Evolutionary conservation across 1,140 invertebrate species (phyloP), one percentile per base, ranked within the genome.

Genomic region (Teleogryllus occipitalis): DNA sequence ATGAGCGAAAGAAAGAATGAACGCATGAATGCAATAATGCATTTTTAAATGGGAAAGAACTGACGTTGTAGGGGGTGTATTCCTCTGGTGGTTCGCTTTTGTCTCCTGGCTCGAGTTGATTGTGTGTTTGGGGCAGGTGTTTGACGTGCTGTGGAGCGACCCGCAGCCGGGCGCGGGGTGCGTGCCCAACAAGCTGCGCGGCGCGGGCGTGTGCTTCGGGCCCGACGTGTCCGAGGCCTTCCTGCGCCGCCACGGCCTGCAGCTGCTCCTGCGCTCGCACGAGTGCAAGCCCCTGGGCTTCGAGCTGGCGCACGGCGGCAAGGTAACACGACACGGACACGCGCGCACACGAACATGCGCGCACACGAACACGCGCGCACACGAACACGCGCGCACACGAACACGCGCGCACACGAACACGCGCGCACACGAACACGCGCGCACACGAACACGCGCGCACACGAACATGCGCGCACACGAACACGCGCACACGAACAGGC

Each of bases 281-380:
- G 96, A 98, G 86, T 98, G 96, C 85, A 97, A 97, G 87, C 90
- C 92, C 2, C 94, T 95, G 54, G 96, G 96, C 4, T 97, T 95
- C 84, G 96, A 97, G 86, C 91, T 94, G 79, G 90, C 90, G 46
- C 96, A 98, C 83, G 90, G 93, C 83, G 91, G 93, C 80, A 92
- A 93, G 87, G 94, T 96, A 85, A 27, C 21, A 2, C 27, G 3
- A 72, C 14, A 15, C 14, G 8, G 54, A 72, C 54, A 75, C 21
- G 8, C 27, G 3, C 12, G 14, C 65, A 72, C 14, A 15, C 14
- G 8, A 18, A 72, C 54, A 75, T 14, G 27, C n/a, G n/a, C 21
- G 8, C 74, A 39, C 39, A 47, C 27, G 27, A n/a, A n/a, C 27
- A 39, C 1, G 27, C 27, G 27, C 27, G 5, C 27, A 5, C 27